A percentile compares a stretch with the other conserved stretches of the same genome.
phyloP scores from a whole-genome alignment of 2,888 invertebrate genomes.

The Lamellibrachia columna region DNA sequence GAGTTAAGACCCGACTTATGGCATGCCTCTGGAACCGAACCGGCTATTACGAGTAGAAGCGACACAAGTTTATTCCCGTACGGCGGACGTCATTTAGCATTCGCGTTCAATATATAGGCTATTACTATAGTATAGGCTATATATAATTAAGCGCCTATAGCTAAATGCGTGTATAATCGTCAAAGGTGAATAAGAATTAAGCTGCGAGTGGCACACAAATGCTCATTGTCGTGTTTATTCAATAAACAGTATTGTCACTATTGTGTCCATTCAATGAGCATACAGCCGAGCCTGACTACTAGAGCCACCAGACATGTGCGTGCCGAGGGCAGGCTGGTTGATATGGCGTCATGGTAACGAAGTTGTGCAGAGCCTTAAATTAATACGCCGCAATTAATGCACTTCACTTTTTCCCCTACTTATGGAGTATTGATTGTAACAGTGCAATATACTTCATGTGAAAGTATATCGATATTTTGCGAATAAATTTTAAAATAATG shows the following conservation, averaged over 20 bases:
- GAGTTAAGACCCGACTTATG: neutral
- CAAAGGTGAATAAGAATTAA: conserved; percentile 12
- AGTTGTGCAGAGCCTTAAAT: neutral
- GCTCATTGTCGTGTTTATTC: conserved; percentile 16
- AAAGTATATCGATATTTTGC: neutral
- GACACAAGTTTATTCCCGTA: neutral
- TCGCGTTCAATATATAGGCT: neutral
- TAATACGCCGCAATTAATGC: neutral
- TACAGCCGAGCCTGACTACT: neutral
- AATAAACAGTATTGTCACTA: neutral
- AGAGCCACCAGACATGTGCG: neutral
- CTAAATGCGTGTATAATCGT: conserved; percentile 7
- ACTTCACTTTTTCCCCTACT: neutral
- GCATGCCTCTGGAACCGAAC: neutral
- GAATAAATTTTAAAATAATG: neutral
- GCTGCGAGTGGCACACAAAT: neutral
- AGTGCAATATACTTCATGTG: neutral
- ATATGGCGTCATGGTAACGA: conserved; percentile 6
- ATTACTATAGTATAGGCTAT: neutral
- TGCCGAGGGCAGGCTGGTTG: neutral
- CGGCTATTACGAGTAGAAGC: too few species aligned
- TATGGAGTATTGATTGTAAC: neutral
- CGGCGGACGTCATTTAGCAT: neutral
- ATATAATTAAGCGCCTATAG: neutral
- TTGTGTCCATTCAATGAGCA: neutral